phyloP scores from a whole-genome alignment of 2,888 invertebrate species.

The Drosophila melanocephala region DNA sequence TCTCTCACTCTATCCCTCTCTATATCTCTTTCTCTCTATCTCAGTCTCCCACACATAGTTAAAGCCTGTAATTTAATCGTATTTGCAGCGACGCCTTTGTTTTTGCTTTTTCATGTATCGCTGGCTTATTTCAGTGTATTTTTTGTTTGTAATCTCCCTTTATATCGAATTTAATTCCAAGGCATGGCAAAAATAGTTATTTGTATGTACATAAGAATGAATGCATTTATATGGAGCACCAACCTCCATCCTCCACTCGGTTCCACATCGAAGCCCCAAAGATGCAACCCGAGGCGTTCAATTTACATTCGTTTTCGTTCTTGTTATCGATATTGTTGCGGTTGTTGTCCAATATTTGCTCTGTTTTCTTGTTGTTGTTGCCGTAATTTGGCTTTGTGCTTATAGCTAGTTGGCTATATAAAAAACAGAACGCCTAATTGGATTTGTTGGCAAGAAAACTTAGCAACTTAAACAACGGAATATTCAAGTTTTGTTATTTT shows the following conservation, averaged over 20 bases:
- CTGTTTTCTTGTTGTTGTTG: neutral
- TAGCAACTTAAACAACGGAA: neutral
- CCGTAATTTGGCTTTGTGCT: constrained; percentile 44
- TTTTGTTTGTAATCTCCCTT: constrained; percentile 57
- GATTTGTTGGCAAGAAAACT: constrained; percentile 37
- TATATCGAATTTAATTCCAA: constrained; percentile 72
- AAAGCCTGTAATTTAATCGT: constrained; percentile 79
- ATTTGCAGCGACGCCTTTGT: constrained; percentile 75
- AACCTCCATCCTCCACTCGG: neutral
- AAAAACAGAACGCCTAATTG: constrained; percentile 55
- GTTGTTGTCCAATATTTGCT: constrained; percentile 20
- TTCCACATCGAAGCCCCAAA: constrained; percentile 58
- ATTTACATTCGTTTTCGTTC: constrained; percentile 62
- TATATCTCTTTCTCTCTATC: constrained; percentile 28
- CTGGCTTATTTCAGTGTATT: constrained; percentile 61
- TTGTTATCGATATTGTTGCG: constrained; percentile 48
- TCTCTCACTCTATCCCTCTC: neutral
- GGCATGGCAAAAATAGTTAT: constrained; percentile 78
- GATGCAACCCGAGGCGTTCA: constrained; percentile 55
- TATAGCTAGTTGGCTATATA: constrained; percentile 51
- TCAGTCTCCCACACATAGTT: constrained; percentile 32
- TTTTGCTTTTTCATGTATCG: constrained; percentile 38
- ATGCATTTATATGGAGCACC: constrained; percentile 59
- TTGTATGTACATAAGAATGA: constrained; percentile 27
- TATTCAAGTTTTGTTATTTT: neutral